phyloP scores from a whole-genome alignment of 2,797 vertebrate genomes.

The Gallirallus australis region DNA sequence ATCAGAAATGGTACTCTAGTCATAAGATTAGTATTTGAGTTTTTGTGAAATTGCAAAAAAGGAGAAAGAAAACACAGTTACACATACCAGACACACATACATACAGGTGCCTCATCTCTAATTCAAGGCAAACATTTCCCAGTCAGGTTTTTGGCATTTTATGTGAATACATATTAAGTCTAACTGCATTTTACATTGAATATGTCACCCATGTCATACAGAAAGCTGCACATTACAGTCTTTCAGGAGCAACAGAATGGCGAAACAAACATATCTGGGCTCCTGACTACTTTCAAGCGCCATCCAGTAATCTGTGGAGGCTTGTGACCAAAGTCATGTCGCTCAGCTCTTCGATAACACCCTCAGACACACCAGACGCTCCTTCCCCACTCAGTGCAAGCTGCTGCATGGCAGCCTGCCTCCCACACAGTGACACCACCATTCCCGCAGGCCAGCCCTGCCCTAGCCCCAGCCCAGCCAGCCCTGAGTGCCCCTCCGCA shows the following conservation, averaged over 20 bases:
- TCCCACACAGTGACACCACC: fast-evolving
- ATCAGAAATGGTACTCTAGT: neutral
- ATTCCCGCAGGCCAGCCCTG: fast-evolving
- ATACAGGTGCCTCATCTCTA: neutral
- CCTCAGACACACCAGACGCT: fast-evolving
- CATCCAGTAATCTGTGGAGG: neutral
- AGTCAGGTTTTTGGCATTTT: slow-evolving; percentile 43
- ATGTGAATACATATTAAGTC: slow-evolving; percentile 31
- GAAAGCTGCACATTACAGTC: neutral
- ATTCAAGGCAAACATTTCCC: slow-evolving; percentile 30
- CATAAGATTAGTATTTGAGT: neutral
- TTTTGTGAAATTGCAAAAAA: neutral
- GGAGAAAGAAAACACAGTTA: slow-evolving; percentile 17
- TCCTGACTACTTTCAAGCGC: neutral
- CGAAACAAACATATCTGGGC: neutral
- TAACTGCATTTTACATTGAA: neutral
- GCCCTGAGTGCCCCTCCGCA: neutral
- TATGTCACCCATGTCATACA: slow-evolving; percentile 26
- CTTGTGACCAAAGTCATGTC: neutral
- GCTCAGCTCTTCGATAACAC: fast-evolving
- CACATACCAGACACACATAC: neutral
- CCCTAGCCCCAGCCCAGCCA: neutral
- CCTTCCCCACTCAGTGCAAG: fast-evolving
- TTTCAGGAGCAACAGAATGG: slow-evolving; percentile 43
- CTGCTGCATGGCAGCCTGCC: neutral